Evolutionary conservation across 2,888 invertebrate species (phyloP).

Genomic region (Priocnemis perturbator): DNA sequence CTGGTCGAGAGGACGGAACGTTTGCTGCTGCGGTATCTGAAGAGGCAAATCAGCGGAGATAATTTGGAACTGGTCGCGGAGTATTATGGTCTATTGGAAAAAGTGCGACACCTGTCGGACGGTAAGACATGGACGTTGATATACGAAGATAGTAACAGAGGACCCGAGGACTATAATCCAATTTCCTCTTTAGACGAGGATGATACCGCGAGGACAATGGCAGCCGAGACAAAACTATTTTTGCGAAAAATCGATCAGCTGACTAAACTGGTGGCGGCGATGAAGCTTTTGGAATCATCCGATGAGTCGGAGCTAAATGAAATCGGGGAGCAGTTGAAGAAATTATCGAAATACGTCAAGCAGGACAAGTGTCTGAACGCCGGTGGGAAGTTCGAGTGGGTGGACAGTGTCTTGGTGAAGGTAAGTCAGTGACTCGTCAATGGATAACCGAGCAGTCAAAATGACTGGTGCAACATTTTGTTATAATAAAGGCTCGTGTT

Average conservation of each 20-base stretch:
- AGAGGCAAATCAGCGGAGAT: constrained; percentile 64
- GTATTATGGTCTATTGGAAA: constrained; percentile 63
- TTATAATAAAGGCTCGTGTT: too few species aligned
- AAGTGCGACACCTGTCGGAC: constrained; percentile 57
- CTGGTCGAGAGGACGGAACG: constrained; percentile 79
- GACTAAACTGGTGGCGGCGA: constrained; percentile 62
- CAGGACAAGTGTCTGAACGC: constrained; percentile 82
- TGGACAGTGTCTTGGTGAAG: constrained; percentile 91
- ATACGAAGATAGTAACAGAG: too few species aligned
- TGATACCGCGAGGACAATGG: constrained; percentile 32
- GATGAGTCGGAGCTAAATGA: constrained; percentile 60
- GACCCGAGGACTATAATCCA: too few species aligned
- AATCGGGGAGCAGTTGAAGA: constrained; percentile 70
- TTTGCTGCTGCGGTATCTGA: constrained; percentile 77
- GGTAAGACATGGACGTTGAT: constrained; percentile 55
- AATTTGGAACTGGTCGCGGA: constrained; percentile 55
- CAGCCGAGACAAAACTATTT: constrained; percentile 68
- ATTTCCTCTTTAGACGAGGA: constrained; percentile 25
- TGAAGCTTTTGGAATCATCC: constrained; percentile 52
- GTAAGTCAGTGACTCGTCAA: constrained; percentile 67
- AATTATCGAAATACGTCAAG: constrained; percentile 75
- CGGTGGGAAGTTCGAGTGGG: constrained; percentile 96
- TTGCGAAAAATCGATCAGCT: constrained; percentile 72
- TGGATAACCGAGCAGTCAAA: too few species aligned
- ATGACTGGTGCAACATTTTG: too few species aligned